Evolutionary conservation across 2,888 invertebrate genomes (phyloP).

Genomic region (Nemotelus nigrinus): DNA sequence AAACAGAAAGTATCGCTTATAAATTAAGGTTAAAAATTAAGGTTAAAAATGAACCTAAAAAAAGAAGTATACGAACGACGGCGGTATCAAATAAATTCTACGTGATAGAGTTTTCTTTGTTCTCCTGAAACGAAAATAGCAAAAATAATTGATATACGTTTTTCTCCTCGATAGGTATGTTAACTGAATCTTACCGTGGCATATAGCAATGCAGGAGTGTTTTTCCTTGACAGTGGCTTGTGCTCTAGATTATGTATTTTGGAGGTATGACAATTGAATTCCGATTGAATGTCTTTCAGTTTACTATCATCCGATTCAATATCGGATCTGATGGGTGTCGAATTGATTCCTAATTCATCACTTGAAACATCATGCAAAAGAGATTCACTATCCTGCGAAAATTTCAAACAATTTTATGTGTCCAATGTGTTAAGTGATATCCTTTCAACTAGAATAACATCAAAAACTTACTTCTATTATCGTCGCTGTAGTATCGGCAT

Average conservation of each 20-base stretch:
- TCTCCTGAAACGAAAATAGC: constrained; percentile 40
- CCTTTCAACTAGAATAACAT: neutral
- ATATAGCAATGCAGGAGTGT: constrained; percentile 28
- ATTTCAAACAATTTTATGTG: neutral
- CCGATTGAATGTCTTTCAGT: constrained; percentile 22
- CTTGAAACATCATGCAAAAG: constrained; percentile 41
- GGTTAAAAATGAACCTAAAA: constrained; percentile 6
- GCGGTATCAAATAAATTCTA: constrained; percentile 21
- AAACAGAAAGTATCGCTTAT: neutral
- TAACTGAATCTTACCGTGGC: constrained; percentile 5
- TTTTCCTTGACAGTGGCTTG: constrained; percentile 1
- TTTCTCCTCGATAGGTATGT: neutral
- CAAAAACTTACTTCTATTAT: constrained; percentile 42
- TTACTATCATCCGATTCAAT: neutral
- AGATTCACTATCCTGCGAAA: constrained; percentile 43
- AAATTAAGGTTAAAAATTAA: neutral
- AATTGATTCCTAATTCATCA: constrained; percentile 43
- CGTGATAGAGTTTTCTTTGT: constrained; percentile 43
- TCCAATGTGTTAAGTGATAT: too few relatives aligned
- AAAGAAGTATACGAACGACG: constrained; percentile 9
- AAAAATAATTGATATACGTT: too few relatives aligned
- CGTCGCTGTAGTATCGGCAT: constrained; percentile 59
- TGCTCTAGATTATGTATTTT: neutral
- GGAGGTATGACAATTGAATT: constrained; percentile 37
- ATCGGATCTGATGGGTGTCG: constrained; percentile 46